These are phyloP conservation scores for Battus philenor DNA, from an alignment of 1,140 invertebrate species.

Conservation along the genomic window DNA sequence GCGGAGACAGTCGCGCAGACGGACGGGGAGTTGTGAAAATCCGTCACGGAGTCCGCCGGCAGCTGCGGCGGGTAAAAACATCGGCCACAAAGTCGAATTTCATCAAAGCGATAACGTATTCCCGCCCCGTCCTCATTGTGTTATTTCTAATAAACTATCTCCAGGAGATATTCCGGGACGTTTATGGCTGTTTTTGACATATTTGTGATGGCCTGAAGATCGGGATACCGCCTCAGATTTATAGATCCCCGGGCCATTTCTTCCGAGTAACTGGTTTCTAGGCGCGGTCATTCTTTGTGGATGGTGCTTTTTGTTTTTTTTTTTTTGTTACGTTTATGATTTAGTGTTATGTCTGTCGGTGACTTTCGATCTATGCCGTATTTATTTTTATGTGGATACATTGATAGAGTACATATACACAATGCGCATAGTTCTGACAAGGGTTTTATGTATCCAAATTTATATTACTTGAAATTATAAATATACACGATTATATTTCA, in stretches of 20 bases:
- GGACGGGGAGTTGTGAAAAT: slow-evolving; percentile 15
- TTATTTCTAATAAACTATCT: slow-evolving; percentile 55
- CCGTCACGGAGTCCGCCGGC: slow-evolving; percentile 26
- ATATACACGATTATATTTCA: no score
- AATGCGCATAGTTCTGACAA: no score
- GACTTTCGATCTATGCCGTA: slow-evolving; percentile 11
- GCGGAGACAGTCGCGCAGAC: background rate
- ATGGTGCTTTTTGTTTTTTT: slow-evolving; percentile 30
- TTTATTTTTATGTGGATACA: slow-evolving; percentile 13
- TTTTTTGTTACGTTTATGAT: slow-evolving; percentile 53
- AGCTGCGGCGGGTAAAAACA: slow-evolving; percentile 17
- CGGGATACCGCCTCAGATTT: slow-evolving; percentile 46
- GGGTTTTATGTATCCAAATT: no score
- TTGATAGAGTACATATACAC: slow-evolving; percentile 2
- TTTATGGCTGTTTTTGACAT: slow-evolving; percentile 60
- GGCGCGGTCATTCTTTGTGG: slow-evolving; percentile 41
- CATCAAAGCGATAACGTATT: slow-evolving; percentile 48
- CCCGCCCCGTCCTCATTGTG: slow-evolving; percentile 40
- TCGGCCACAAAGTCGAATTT: slow-evolving; percentile 27
- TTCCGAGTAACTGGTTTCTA: slow-evolving; percentile 34
- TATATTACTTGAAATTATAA: no score
- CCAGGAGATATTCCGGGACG: slow-evolving; percentile 38
- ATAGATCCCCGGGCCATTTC: slow-evolving; percentile 61
- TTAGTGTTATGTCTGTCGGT: slow-evolving; percentile 40
- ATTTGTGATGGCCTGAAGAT: slow-evolving; percentile 59